Percentiles rank a stretch among this genome's conserved stretches.
These are phyloP conservation scores for Brienomyrus longianalis DNA, from an alignment of 2,113 vertebrate species.

Conservation along the genomic window DNA sequence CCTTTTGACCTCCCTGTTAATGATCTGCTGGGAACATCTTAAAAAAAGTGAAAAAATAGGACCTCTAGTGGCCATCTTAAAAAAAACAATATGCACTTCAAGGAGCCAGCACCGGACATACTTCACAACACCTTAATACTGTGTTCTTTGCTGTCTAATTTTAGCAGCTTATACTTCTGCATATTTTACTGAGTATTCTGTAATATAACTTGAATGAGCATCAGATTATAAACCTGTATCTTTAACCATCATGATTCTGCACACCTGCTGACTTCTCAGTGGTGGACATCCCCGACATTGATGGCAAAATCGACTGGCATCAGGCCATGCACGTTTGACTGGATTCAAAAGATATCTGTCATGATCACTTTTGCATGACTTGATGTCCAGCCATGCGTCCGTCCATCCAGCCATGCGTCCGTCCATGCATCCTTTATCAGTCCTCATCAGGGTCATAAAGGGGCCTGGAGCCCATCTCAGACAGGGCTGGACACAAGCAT, in stretches of 20 bases:
- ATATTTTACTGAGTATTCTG: background rate
- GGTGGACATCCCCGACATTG: background rate
- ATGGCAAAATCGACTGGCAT: background rate
- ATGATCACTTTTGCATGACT: background rate
- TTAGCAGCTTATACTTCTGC: background rate
- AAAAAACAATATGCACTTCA: background rate
- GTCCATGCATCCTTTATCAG: background rate
- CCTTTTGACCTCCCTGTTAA: background rate
- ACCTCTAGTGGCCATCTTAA: slow-evolving; percentile 3
- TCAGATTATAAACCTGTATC: background rate
- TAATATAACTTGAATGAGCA: background rate
- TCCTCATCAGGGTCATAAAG: background rate
- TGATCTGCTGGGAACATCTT: background rate
- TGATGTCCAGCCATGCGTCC: background rate
- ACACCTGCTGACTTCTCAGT: background rate
- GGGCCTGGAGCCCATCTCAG: background rate
- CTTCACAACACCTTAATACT: background rate
- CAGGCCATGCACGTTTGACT: background rate
- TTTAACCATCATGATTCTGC: background rate
- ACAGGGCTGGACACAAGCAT: background rate
- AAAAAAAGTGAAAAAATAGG: slow-evolving; percentile 1
- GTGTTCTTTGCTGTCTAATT: background rate
- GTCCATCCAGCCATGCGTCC: background rate
- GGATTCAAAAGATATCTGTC: background rate
- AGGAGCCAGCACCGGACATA: background rate